Percentiles rank a stretch among this genome's conserved stretches.
These are phyloP conservation scores for Quadroppia sp. DNA, from an alignment of 2,888 invertebrate species.

Conservation along the genomic window DNA sequence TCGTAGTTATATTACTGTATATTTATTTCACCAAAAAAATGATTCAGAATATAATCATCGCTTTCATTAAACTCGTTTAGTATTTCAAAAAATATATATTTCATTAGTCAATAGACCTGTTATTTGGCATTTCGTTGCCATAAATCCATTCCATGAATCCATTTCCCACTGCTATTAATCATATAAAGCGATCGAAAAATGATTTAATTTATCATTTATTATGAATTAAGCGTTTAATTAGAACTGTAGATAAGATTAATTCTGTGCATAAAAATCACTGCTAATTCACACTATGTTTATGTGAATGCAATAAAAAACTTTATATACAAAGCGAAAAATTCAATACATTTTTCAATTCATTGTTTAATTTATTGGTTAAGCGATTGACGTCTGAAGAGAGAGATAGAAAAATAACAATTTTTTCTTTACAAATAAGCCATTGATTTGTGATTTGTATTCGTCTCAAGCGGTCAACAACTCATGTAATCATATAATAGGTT, in stretches of 20 bases:
- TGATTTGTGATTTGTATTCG: neutral
- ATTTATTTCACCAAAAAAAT: neutral
- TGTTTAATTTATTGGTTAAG: neutral
- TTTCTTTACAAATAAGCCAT: neutral
- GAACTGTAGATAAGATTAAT: slow-evolving; percentile 14
- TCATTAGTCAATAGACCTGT: neutral
- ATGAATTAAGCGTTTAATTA: slow-evolving; percentile 13
- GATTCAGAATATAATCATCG: neutral
- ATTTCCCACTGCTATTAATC: neutral
- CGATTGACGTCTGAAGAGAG: neutral
- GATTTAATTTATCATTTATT: slow-evolving; percentile 7
- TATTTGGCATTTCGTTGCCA: neutral
- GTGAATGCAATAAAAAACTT: neutral
- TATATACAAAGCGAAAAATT: neutral
- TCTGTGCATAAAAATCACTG: no score
- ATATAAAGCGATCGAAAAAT: neutral
- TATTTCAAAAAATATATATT: neutral
- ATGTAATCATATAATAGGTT: neutral
- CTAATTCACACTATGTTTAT: no score
- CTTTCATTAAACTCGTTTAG: slow-evolving; percentile 17
- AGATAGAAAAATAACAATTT: neutral
- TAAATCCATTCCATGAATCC: neutral
- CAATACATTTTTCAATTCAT: neutral
- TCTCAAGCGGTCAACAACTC: slow-evolving; percentile 15
- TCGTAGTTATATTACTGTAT: no score